Evolutionary conservation across 1,140 invertebrate species (phyloP).

Genomic region (Apis laboriosa): DNA sequence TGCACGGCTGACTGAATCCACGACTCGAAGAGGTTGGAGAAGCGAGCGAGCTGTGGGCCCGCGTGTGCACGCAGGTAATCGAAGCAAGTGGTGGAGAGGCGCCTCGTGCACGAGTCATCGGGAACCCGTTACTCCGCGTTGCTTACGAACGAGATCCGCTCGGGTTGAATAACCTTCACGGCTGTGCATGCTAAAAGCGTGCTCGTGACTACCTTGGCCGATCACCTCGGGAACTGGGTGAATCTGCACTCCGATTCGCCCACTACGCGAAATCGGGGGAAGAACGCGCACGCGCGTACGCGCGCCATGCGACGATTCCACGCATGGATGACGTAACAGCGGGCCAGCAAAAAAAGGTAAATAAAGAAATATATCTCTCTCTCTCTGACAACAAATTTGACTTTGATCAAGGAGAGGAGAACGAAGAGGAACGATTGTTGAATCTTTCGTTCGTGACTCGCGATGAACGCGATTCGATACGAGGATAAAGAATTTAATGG

Average conservation of each 20-base stretch:
- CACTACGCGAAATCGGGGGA: neutral
- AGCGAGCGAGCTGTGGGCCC: slow-evolving; percentile 19
- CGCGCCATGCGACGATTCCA: neutral
- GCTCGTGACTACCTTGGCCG: slow-evolving; percentile 44
- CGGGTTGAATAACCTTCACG: slow-evolving; percentile 79
- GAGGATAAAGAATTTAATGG: too few species aligned
- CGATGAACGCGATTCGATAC: too few species aligned
- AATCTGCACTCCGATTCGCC: slow-evolving; percentile 17
- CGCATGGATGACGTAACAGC: neutral
- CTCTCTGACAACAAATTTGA: too few species aligned
- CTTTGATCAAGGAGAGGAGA: too few species aligned
- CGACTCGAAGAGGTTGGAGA: slow-evolving; percentile 45
- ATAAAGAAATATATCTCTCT: too few species aligned
- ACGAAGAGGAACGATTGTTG: too few species aligned
- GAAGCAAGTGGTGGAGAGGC: slow-evolving; percentile 55
- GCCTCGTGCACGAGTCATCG: slow-evolving; percentile 55
- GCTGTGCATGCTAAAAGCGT: slow-evolving; percentile 72
- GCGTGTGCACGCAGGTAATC: slow-evolving; percentile 50
- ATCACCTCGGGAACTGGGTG: slow-evolving; percentile 64
- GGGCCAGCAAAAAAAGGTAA: neutral
- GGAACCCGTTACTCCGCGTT: slow-evolving; percentile 65
- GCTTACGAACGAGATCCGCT: slow-evolving; percentile 63
- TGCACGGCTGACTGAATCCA: slow-evolving; percentile 80
- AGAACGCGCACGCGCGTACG: neutral
- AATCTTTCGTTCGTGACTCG: too few species aligned